Conservation (phyloP, 2,113 vertebrate genomes). For the Cygnus buccinator region DNA sequence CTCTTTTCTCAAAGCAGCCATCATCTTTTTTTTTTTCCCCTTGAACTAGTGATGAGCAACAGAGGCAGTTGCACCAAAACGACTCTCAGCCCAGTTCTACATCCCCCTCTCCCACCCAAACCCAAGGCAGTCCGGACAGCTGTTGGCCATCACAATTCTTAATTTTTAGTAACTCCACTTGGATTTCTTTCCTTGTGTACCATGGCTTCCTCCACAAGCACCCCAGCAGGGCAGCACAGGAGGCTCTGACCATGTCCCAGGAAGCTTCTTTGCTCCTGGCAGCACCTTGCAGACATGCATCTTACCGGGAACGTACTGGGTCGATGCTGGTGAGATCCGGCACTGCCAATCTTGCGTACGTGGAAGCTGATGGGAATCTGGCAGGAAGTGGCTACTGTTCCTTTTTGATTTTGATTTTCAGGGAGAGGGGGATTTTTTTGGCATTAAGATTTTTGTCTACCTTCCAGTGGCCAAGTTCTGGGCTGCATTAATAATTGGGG, state of each 20-base stretch:
- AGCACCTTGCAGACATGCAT: slow-evolving; percentile 43
- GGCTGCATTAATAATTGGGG: slow-evolving; percentile 30
- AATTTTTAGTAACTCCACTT: neutral
- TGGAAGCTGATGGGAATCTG: neutral
- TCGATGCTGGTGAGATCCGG: neutral
- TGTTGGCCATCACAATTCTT: neutral
- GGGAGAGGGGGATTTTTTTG: slow-evolving; percentile 24
- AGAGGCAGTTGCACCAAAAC: slow-evolving; percentile 28
- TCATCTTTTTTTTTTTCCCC: neutral
- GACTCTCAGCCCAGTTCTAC: slow-evolving; percentile 2
- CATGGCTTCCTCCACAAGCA: neutral
- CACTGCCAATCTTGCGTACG: neutral
- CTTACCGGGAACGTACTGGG: slow-evolving; percentile 12
- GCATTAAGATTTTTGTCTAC: slow-evolving; percentile 43
- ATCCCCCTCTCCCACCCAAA: neutral
- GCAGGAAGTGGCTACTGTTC: slow-evolving; percentile 46
- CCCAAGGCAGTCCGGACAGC: neutral
- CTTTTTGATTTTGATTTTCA: slow-evolving; percentile 48
- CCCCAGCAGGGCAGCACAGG: neutral
- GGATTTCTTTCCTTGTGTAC: neutral
- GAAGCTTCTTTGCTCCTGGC: slow-evolving; percentile 1
- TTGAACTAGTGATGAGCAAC: neutral
- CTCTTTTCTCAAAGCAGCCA: neutral
- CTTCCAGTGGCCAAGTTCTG: slow-evolving; percentile 49
- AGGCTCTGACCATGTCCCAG: neutral